phyloP scores from a whole-genome alignment of 2,797 vertebrate species.

The Garrulus glandarius region DNA sequence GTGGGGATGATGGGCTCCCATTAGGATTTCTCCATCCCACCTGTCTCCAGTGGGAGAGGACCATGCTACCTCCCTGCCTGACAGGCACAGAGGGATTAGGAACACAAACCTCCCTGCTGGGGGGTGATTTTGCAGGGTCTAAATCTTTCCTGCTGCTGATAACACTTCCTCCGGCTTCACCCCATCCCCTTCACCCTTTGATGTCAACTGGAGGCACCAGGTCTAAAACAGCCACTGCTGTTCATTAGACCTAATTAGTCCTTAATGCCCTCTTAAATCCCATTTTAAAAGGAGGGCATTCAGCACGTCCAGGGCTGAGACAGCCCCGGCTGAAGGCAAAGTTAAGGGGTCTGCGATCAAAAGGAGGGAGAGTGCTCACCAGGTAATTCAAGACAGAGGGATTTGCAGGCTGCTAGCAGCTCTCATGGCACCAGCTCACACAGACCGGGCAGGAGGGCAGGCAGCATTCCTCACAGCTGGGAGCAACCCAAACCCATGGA shows the following conservation, averaged over 20 bases:
- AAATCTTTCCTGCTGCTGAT: conserved; percentile 31
- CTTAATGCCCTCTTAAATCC: conserved; percentile 56
- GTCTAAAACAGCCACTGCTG: conserved; percentile 36
- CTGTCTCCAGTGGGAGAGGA: not conserved
- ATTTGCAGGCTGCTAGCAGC: not conserved
- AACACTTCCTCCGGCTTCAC: not conserved
- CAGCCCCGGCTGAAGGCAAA: conserved; percentile 7
- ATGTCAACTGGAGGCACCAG: conserved; percentile 46
- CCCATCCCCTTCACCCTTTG: conserved; percentile 35
- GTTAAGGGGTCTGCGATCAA: not conserved
- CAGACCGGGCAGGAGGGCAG: not conserved
- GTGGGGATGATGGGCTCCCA: not conserved
- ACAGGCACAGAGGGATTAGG: conserved; percentile 17
- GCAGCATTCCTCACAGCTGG: not conserved
- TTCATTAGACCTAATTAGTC: conserved; percentile 70
- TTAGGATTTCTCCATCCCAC: not conserved
- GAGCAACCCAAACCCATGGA: not conserved
- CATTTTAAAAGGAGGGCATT: conserved; percentile 57
- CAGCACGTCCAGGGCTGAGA: not conserved
- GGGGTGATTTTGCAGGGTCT: conserved; percentile 4
- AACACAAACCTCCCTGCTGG: not conserved
- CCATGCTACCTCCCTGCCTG: accelerated
- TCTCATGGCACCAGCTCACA: not conserved
- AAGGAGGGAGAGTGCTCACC: not conserved
- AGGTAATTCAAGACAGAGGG: not conserved